phyloP scores from a whole-genome alignment of 2,113 vertebrate genomes.

The Emydocephalus ijimae region DNA sequence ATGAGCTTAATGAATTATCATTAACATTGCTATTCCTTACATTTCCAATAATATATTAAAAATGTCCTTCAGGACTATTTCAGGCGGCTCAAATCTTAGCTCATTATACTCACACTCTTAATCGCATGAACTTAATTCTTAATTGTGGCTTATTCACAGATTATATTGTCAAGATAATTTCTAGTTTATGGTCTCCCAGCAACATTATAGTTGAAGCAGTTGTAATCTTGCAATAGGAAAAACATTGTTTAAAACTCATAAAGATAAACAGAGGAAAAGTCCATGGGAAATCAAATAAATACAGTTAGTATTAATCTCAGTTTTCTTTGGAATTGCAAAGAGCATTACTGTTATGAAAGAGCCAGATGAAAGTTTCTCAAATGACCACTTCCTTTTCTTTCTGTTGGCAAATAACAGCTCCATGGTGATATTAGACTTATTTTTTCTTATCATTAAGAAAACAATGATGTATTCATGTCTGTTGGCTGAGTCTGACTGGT shows the following conservation, averaged over 20 bases:
- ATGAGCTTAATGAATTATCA: neutral
- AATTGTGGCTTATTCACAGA: neutral
- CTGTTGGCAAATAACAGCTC: neutral
- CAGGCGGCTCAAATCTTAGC: neutral
- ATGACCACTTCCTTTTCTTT: neutral
- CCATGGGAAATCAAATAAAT: neutral
- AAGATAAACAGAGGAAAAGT: neutral
- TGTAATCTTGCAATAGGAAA: neutral
- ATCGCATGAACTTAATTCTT: constrained; percentile 1
- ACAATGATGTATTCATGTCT: neutral
- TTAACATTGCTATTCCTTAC: neutral
- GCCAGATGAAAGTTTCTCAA: neutral
- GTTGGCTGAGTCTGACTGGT: neutral
- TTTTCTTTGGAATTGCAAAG: neutral
- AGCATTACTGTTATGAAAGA: neutral
- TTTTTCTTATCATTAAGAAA: neutral
- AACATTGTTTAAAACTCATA: neutral
- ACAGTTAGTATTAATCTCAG: neutral
- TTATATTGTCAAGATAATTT: neutral
- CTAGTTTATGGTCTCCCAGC: constrained; percentile 12
- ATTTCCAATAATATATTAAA: constrained; percentile 5
- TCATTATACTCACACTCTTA: constrained; percentile 12
- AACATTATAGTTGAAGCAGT: neutral
- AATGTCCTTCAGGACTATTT: constrained; percentile 15
- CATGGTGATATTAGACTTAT: neutral